Evolutionary conservation across 2,888 invertebrate species (phyloP).

Genomic region (Cheilosia pagana): DNA sequence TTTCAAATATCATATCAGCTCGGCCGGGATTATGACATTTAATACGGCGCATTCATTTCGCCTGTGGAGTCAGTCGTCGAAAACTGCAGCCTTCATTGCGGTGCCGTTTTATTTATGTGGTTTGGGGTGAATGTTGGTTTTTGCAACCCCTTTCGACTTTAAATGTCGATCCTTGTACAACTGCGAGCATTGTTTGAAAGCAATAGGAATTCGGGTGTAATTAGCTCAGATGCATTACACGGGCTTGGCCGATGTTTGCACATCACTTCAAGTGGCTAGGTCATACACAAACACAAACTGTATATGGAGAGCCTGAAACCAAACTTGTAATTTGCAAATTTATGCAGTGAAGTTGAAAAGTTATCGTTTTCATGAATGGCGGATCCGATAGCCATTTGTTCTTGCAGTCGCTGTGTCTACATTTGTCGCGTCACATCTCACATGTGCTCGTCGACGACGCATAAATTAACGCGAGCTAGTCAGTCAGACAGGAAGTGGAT

Average conservation of each 20-base stretch:
- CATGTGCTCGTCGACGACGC: constrained; percentile 37
- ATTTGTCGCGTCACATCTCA: constrained; percentile 7
- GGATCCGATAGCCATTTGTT: constrained; percentile 7
- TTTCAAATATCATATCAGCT: background rate
- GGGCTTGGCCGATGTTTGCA: constrained; percentile 37
- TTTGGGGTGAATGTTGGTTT: constrained; percentile 30
- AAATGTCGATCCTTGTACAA: background rate
- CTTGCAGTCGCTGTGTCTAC: constrained; percentile 39
- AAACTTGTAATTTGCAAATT: constrained; percentile 2
- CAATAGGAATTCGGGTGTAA: constrained; percentile 48
- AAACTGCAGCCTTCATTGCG: constrained; percentile 49
- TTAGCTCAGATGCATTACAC: constrained; percentile 60
- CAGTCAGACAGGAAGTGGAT: constrained; percentile 54
- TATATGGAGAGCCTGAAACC: background rate
- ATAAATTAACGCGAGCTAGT: constrained; percentile 53
- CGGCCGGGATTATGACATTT: constrained; percentile 71
- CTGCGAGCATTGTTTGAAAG: constrained; percentile 44
- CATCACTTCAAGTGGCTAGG: constrained; percentile 40
- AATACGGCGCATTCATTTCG: constrained; percentile 62
- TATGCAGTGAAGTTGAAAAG: background rate
- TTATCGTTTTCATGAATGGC: background rate
- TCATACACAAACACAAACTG: background rate
- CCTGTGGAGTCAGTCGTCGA: constrained; percentile 41
- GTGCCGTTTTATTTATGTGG: constrained; percentile 23
- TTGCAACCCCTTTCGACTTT: constrained; percentile 18